Evolutionary conservation across 2,888 invertebrate genomes (phyloP).

Genomic region (Nesidiocoris tenuis): DNA sequence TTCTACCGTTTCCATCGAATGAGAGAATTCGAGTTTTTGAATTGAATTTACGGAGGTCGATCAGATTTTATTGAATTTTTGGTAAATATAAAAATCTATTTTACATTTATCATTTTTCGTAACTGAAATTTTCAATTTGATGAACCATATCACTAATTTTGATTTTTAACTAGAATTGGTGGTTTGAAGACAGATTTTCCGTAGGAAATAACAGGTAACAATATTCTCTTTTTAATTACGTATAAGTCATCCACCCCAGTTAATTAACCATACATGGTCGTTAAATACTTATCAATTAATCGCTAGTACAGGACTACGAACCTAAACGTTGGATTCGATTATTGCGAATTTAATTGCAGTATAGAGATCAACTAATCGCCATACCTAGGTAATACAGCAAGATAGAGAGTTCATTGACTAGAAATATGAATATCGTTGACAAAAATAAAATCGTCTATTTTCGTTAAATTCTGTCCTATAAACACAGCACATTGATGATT

Average conservation of each 20-base stretch:
- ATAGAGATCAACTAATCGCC: not conserved
- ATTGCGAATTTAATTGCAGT: not conserved
- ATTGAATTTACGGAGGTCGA: too few relatives aligned
- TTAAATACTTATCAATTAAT: not conserved
- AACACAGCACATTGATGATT: not conserved
- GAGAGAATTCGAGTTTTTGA: not conserved
- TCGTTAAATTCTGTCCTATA: not conserved
- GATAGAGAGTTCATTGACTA: not conserved
- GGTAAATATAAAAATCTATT: not conserved
- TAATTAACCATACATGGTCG: not conserved
- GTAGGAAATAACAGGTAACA: too few relatives aligned
- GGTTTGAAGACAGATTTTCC: too few relatives aligned
- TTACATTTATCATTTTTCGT: too few relatives aligned
- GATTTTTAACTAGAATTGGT: not conserved
- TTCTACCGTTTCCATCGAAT: too few relatives aligned
- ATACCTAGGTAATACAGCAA: not conserved
- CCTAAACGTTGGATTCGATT: not conserved
- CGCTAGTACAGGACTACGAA: not conserved
- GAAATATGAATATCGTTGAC: not conserved
- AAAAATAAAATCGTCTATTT: not conserved
- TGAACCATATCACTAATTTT: not conserved
- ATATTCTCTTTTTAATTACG: too few relatives aligned
- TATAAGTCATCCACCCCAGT: too few relatives aligned
- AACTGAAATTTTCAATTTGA: not conserved
- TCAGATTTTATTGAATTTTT: too few relatives aligned